These are phyloP conservation scores for Dione vanillae DNA, from an alignment of 2,888 invertebrate species.

Conservation along the genomic window DNA sequence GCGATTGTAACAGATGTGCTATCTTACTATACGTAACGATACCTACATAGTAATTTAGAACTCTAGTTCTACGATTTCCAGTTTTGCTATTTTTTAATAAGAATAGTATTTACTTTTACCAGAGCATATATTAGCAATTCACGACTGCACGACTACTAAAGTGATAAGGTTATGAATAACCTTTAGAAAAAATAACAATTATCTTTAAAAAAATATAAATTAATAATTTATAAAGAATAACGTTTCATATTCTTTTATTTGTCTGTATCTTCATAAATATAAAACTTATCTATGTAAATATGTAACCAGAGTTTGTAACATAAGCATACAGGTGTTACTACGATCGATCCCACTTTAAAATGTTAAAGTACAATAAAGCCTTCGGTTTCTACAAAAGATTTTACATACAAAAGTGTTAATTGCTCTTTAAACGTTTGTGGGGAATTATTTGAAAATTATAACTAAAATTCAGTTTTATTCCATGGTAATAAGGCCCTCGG, in stretches of 20 bases:
- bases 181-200: no score
- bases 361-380: conserved; percentile 45
- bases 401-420: conserved; percentile 60
- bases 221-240: background rate
- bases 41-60: no score
- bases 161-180: no score
- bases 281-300: background rate
- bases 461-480: conserved; percentile 4
- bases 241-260: background rate
- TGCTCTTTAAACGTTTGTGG: conserved; percentile 53
- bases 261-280: background rate
- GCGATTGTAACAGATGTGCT: background rate
- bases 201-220: background rate
- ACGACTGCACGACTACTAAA: no score
- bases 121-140: no score
- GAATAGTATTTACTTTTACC: no score
- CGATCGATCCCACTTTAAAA: background rate
- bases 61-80: no score
- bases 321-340: background rate
- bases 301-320: background rate
- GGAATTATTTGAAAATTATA: conserved; percentile 34
- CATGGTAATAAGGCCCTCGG: conserved; percentile 3
- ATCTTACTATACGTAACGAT: background rate
- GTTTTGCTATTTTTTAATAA: no score
- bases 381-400: conserved; percentile 54